Evolutionary conservation across 2,888 invertebrate genomes (phyloP).

Genomic region (Asteroscopus sphinx): DNA sequence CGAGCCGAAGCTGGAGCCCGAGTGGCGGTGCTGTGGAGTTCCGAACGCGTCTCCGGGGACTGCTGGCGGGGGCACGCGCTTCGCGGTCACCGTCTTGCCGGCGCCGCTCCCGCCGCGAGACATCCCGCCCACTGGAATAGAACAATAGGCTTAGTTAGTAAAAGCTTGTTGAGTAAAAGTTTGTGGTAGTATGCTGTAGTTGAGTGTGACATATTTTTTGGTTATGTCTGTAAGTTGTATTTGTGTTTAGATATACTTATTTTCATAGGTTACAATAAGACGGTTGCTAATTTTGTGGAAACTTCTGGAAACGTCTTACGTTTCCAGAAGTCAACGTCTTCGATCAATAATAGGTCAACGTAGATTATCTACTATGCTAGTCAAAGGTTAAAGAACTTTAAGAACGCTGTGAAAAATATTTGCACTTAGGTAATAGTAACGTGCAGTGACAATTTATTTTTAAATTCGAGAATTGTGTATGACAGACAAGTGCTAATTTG

Average conservation of each 20-base stretch:
- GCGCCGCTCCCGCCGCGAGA: slow-evolving; percentile 93
- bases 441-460: neutral
- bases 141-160: slow-evolving; percentile 27
- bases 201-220: too few relatives aligned
- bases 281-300: too few relatives aligned
- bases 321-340: too few relatives aligned
- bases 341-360: neutral
- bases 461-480: neutral
- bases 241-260: too few relatives aligned
- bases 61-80: slow-evolving; percentile 97
- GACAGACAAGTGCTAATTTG: slow-evolving; percentile 1
- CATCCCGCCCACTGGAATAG: slow-evolving; percentile 95
- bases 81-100: slow-evolving; percentile 95
- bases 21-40: slow-evolving; percentile 92
- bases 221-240: too few relatives aligned
- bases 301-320: too few relatives aligned
- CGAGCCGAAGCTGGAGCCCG: slow-evolving; percentile 94
- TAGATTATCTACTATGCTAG: slow-evolving; percentile 9
- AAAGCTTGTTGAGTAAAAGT: neutral
- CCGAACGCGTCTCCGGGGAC: slow-evolving; percentile 94
- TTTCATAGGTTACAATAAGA: too few relatives aligned
- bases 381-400: slow-evolving; percentile 17
- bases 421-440: neutral
- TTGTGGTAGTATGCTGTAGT: neutral
- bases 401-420: too few relatives aligned